Base-by-base conservation (phyloP, 2,113 vertebrate genomes). In the Podilymbus podiceps region DNA sequence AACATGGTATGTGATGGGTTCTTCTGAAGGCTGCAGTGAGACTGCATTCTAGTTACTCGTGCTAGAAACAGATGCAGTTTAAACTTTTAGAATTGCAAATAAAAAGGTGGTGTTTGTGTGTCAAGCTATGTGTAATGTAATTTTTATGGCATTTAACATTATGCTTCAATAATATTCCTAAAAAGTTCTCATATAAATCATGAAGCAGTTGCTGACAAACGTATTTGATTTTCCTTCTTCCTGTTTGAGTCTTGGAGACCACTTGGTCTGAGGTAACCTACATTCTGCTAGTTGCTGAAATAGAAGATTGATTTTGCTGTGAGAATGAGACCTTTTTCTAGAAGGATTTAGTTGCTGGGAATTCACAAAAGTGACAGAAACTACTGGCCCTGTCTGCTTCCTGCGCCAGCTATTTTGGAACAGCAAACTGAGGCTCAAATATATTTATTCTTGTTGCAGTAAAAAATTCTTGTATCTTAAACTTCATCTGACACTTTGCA, bases 1-100 rank as follows among this genome's bases (percentile, higher is more conserved):
- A 95, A 96, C 96, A 98, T 99, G 99, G 99, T 99, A 91, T 0
- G 50, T 72, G 52, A 11, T 42, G 40, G 25, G 13, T n/a, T 63
- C 27, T 53, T 31, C 8, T 0, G 33, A 49, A 72, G 25, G 56
- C n/a, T 62, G 19, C 35, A 35, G 28, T 56, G 21, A 47, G n/a
- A 7, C 16, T 73, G 52, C 9, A 3, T 59, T 86, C 33, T 67
- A 8, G 59, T 38, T 62, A 16, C 13, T 71, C 6, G 1, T 73
- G 31, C n/a, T 42, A 77, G 84, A 93, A 68, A 27, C 25, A 68
- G 15, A 30, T 47, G 18, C 69, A 59, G 20, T 58, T 73, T 19
- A 66, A 73, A 38, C 55, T 71, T 91, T 81, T 56, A 59, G 52
- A 73, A 71, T 30, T 90, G n/a, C 15, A 73, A 35, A 35, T 47